Evolutionary conservation across 2,113 vertebrate genomes (phyloP).

Genomic region (Gasterosteus aculeatus): DNA sequence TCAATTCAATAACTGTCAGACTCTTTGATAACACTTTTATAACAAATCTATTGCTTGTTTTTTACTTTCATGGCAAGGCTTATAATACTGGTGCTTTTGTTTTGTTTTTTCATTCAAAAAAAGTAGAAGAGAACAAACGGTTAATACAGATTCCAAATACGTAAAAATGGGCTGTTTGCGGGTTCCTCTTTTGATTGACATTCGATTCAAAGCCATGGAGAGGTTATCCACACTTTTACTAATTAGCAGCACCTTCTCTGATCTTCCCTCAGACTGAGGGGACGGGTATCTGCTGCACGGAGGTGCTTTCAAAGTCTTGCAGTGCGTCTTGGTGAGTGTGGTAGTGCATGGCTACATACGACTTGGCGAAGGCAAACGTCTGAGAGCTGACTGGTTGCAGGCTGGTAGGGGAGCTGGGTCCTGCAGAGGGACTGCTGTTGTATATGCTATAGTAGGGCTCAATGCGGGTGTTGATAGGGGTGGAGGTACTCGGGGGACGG

Average conservation of each 20-base stretch:
- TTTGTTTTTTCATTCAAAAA: conserved; percentile 25
- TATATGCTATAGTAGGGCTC: conserved; percentile 98
- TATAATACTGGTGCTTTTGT: conserved; percentile 21
- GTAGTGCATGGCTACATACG: conserved; percentile 90
- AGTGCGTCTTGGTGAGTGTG: conserved; percentile 84
- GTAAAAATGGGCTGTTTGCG: conserved; percentile 14
- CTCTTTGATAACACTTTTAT: conserved; percentile 36
- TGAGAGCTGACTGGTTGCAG: conserved; percentile 84
- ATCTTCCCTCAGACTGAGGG: conserved; percentile 84
- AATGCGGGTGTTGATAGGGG: conserved; percentile 92
- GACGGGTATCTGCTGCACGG: conserved; percentile 87
- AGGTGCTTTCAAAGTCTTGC: conserved; percentile 85
- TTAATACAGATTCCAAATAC: conserved; percentile 41
- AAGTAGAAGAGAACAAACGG: conserved; percentile 48
- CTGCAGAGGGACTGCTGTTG: conserved; percentile 89
- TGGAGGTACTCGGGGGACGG: conserved; percentile 90
- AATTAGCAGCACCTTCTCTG: background rate
- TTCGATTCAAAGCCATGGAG: conserved; percentile 19
- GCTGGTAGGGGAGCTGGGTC: conserved; percentile 84
- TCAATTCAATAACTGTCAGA: conserved; percentile 39
- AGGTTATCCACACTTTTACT: conserved; percentile 12
- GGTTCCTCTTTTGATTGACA: conserved; percentile 32
- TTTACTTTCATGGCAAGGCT: conserved; percentile 31
- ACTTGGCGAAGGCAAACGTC: conserved; percentile 86
- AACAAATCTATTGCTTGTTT: conserved; percentile 38